Evolutionary conservation across 2,797 vertebrate genomes (phyloP).

Genomic region (Tamandua tetradactyla): DNA sequence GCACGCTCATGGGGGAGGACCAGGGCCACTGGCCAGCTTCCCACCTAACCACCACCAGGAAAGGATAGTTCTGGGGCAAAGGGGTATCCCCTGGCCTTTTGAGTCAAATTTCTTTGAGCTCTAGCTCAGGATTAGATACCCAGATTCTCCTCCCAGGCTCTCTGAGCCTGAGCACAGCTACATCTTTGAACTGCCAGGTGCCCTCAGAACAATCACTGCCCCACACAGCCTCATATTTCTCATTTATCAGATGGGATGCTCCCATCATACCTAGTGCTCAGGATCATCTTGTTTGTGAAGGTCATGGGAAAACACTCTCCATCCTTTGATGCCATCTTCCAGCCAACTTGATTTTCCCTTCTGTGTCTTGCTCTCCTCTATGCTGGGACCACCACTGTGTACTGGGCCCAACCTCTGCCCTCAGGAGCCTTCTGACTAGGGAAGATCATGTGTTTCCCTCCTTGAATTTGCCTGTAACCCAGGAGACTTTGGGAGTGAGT

Average conservation of each 20-base stretch:
- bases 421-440: not conserved
- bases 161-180: not conserved
- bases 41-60: not conserved
- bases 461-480: not conserved
- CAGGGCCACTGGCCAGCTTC: not conserved
- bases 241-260: not conserved
- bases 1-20: not conserved
- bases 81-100: not conserved
- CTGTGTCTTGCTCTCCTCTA: not conserved
- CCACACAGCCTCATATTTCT: not conserved
- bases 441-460: not conserved
- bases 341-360: not conserved
- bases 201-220: not conserved
- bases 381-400: not conserved
- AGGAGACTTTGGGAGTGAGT: not conserved
- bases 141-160: not conserved
- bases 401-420: not conserved
- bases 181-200: not conserved
- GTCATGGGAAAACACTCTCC: not conserved
- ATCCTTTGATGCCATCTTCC: not conserved
- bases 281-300: not conserved
- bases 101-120: no score
- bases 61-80: not conserved
- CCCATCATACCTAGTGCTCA: not conserved
- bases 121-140: not conserved